Conservation (phyloP, 92 coral and sea anemone genomes). For the Blastomussa wellsi region DNA sequence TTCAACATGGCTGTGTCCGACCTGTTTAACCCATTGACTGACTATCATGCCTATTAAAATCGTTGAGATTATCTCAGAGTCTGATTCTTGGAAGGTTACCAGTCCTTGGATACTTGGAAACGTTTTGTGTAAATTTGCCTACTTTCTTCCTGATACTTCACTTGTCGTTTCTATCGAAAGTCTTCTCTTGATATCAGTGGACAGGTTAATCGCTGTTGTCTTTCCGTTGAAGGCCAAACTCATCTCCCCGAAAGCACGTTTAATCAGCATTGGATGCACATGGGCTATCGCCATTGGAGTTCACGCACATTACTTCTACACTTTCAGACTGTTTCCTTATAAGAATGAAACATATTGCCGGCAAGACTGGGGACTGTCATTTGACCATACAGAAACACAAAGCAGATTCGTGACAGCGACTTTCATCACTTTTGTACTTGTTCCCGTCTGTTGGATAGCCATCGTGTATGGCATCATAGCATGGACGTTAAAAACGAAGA, state of each 20-base stretch:
- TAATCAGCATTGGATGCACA: not conserved
- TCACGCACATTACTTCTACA: constrained; percentile 13
- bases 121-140: constrained; percentile 1
- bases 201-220: constrained; percentile 16
- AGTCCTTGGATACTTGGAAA: constrained; percentile 3
- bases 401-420: not conserved
- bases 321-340: not conserved
- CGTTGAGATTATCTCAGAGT: not conserved
- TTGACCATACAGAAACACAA: not conserved
- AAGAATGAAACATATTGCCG: not conserved
- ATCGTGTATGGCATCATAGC: constrained; percentile 1
- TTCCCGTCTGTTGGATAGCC: not conserved
- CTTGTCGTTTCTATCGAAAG: constrained; percentile 1
- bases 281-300: constrained; percentile 8
- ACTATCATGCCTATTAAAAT: constrained; percentile 3
- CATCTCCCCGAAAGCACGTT: not conserved
- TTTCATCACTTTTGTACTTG: constrained; percentile 3
- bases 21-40: constrained; percentile 8
- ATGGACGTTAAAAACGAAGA: not conserved
- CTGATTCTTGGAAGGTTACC: constrained; percentile 10
- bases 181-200: constrained; percentile 1
- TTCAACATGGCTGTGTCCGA: constrained; percentile 43
- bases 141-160: constrained; percentile 1
- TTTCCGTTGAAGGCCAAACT: constrained; percentile 11
- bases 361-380: constrained; percentile 9